phyloP scores from a whole-genome alignment of 2,888 invertebrate species.

The Vannuccia rotundouncinata region DNA sequence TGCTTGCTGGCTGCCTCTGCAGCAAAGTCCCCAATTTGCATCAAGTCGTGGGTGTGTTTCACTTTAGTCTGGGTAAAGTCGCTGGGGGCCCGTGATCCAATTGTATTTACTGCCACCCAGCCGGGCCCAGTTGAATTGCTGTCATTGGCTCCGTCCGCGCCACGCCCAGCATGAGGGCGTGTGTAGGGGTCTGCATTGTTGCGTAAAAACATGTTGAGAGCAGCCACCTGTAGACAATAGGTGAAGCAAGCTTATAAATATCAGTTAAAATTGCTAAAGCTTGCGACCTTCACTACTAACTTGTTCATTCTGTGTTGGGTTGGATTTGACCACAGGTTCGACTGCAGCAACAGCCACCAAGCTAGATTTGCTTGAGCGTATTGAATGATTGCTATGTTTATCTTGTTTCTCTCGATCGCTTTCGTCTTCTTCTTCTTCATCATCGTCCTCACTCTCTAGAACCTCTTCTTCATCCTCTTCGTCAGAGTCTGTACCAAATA shows the following conservation, averaged over 20 bases:
- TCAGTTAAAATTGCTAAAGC: too few species aligned
- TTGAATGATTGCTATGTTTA: background rate
- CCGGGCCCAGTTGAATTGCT: background rate
- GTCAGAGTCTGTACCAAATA: too few species aligned
- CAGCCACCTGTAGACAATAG: background rate
- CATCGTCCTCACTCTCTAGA: background rate
- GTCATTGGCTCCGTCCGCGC: background rate
- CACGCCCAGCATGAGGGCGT: background rate
- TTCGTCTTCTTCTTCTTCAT: background rate
- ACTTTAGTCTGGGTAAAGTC: conserved; percentile 12
- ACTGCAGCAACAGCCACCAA: background rate
- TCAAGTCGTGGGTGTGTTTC: conserved; percentile 50
- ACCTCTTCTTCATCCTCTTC: background rate
- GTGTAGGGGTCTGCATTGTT: background rate
- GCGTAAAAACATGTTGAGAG: background rate
- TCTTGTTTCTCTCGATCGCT: background rate
- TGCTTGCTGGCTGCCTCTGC: conserved; percentile 47
- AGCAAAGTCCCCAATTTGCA: conserved; percentile 40
- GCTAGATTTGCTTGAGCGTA: background rate
- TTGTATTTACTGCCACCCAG: background rate
- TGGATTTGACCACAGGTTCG: background rate
- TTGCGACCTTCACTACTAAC: background rate
- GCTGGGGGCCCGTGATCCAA: background rate
- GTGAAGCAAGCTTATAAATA: too few species aligned
- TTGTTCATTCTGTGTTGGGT: background rate